Base-by-base conservation (phyloP, 2,888 invertebrate genomes). In the Cheiracanthium punctorium region DNA sequence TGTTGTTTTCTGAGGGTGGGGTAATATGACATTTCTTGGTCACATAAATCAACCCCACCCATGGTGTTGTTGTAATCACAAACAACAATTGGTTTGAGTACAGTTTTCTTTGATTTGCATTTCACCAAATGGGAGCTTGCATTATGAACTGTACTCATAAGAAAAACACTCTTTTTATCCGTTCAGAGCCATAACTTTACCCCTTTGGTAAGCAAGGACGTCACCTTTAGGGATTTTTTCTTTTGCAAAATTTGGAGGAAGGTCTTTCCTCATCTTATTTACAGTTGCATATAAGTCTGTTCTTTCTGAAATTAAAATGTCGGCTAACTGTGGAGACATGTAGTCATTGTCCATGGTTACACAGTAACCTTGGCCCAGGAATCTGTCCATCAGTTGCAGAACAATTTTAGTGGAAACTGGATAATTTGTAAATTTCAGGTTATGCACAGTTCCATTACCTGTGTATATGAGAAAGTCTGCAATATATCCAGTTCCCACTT, bases 341-440 rank as follows among this genome's bases (percentile, higher is more conserved):
- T 33, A 86, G 32, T 43, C 75, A 41, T 89, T 88, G 52, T 89
- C 88, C 10, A 73, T 69, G 14, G 80, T 88, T 28, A 88, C 37
- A 28, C 74, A 82, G 48, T 86, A 74, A 43, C 77, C 72, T 29
- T 88, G 32, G 7, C 58, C 33, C 12, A 89, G 43, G 28, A 88
- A 82, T 79, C 70, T 30, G 33, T 79, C 79, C 52, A 79, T 79
- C 70, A 79, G 48, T 28, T 70, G 52, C 30, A 70, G 33, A 76
- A 76, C 43, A 75, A 75, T 74, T 64, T 74, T 64, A 28, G 8
- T 64, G 64, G 58, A 74, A 74, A 74, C 58, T 74, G 64, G 74
- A 74, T 75, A 75, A 0, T 75, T 33, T 14, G 12, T n/a, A 64
- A 37, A 75, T 64, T 75, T 75, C 12, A 37, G 75, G 29, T 75